These are phyloP conservation scores for Pherbina coryleti DNA, from an alignment of 2,888 invertebrate species.

Conservation along the genomic window DNA sequence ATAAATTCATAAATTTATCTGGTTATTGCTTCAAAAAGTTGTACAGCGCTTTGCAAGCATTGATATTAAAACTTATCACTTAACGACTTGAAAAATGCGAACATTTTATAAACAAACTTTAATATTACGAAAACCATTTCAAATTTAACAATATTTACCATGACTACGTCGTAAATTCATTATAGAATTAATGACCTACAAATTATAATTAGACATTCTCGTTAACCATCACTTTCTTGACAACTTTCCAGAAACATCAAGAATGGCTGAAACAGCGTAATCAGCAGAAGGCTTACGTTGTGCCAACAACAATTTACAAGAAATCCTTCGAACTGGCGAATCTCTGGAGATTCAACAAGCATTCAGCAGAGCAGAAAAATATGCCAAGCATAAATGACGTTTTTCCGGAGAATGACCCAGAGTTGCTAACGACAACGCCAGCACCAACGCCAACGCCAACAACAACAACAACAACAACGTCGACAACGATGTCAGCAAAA, in stretches of 20 bases:
- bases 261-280: slow-evolving; percentile 66
- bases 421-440: slow-evolving; percentile 43
- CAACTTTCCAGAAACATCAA: slow-evolving; percentile 63
- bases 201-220: neutral
- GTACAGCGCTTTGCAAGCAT: no score
- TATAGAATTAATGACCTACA: neutral
- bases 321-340: slow-evolving; percentile 56
- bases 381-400: slow-evolving; percentile 63
- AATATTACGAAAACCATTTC: no score
- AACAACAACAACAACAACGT: slow-evolving; percentile 34
- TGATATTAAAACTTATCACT: no score
- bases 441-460: slow-evolving; percentile 34
- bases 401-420: slow-evolving; percentile 60
- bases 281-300: slow-evolving; percentile 49
- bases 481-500: slow-evolving; percentile 28
- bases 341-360: slow-evolving; percentile 58
- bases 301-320: slow-evolving; percentile 43
- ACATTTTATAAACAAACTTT: no score
- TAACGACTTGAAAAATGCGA: no score
- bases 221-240: neutral
- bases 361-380: slow-evolving; percentile 43
- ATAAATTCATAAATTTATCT: no score
- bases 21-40: no score
- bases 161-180: neutral
- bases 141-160: neutral